These are phyloP conservation scores for Ormyrus nitidulus DNA, from an alignment of 2,888 invertebrate genomes.

Conservation along the genomic window DNA sequence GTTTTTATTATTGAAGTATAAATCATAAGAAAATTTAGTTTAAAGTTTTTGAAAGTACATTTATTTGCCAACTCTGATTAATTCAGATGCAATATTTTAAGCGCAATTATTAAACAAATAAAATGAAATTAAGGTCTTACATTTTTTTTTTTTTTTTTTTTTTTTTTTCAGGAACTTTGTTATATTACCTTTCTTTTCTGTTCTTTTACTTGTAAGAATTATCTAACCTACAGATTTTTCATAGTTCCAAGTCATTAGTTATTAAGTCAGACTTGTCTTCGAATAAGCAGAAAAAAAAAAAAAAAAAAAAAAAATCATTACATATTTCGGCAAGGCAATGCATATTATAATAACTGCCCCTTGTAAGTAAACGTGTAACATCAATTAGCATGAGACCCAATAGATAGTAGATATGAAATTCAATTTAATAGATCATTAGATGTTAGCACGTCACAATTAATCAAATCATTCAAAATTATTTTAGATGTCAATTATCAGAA, in stretches of 20 bases:
- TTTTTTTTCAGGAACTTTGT: constrained; percentile 21
- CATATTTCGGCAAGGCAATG: constrained; percentile 16
- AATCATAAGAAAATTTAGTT: too few species aligned
- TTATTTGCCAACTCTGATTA: constrained; percentile 28
- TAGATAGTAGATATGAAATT: constrained; percentile 9
- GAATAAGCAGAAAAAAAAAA: constrained; percentile 24
- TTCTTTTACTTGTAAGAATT: constrained; percentile 17
- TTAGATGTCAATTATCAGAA: constrained; percentile 29
- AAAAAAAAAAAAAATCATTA: constrained; percentile 17
- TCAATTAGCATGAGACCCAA: constrained; percentile 31
- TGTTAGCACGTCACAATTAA: constrained; percentile 15
- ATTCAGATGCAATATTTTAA: constrained; percentile 8
- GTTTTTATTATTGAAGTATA: too few species aligned
- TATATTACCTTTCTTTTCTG: constrained; percentile 19
- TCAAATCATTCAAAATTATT: constrained; percentile 37
- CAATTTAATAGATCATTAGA: constrained; percentile 33
- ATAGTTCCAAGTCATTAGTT: constrained; percentile 49
- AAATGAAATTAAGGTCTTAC: constrained; percentile 16
- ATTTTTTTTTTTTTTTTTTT: constrained; percentile 14
- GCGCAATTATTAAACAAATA: constrained; percentile 23
- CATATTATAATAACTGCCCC: constrained; percentile 33
- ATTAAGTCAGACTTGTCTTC: constrained; percentile 33
- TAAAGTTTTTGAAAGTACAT: too few species aligned
- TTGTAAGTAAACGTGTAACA: constrained; percentile 36
- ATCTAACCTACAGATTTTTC: constrained; percentile 20